phyloP scores from a whole-genome alignment of 2,113 vertebrate species.

The Girardinichthys multiradiatus region DNA sequence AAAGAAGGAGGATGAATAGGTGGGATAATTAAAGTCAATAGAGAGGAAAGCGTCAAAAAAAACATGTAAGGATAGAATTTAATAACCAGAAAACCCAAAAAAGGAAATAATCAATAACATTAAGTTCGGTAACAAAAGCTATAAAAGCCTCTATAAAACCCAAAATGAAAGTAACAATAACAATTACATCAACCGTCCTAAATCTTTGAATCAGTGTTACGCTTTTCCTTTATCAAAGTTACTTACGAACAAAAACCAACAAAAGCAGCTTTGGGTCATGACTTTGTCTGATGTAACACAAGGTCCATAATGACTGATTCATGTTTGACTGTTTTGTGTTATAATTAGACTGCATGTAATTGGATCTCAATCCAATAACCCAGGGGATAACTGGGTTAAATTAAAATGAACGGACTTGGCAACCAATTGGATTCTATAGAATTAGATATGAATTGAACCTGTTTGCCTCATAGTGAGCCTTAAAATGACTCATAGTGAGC shows the following conservation, averaged over 20 bases:
- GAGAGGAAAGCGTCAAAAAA: background rate
- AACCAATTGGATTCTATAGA: background rate
- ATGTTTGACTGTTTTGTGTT: background rate
- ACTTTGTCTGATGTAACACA: background rate
- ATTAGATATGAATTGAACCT: background rate
- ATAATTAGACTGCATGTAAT: background rate
- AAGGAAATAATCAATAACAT: conserved; percentile 14
- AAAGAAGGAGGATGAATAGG: conserved; percentile 19
- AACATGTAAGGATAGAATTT: conserved; percentile 1
- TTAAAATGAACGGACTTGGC: background rate
- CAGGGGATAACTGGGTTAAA: background rate
- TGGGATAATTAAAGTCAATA: conserved; percentile 28
- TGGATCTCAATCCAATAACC: background rate
- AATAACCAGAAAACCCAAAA: conserved; percentile 23
- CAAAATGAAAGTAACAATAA: background rate
- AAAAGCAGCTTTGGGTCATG: background rate
- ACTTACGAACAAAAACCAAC: background rate
- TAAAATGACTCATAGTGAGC: background rate
- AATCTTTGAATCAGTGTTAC: background rate
- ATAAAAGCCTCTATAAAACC: background rate
- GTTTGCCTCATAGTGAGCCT: background rate
- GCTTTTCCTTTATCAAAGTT: background rate
- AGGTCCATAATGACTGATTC: background rate
- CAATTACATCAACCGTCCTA: background rate
- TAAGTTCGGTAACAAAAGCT: background rate